Base-by-base conservation (phyloP, 30 jellyfish, hydroid and myxozoan species). In the Sanderia malayensis region DNA sequence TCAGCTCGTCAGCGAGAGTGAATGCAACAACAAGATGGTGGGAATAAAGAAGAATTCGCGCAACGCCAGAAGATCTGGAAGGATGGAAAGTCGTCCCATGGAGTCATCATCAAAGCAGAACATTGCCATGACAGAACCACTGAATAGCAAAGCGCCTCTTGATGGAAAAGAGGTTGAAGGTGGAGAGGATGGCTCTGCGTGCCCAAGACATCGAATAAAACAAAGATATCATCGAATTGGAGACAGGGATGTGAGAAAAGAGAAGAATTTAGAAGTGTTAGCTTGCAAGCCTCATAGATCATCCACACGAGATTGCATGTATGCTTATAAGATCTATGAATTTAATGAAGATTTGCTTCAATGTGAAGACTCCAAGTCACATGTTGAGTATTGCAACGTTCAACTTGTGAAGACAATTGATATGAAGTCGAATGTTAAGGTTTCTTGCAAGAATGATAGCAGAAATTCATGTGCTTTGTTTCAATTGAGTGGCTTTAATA, bases 221-320 rank as follows among this genome's bases (percentile, higher is more conserved):
- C 13, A 6, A 13, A 37, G 13, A 13, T 37, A 37, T 37, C n/a
- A n/a, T n/a, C n/a, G n/a, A n/a, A n/a, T n/a, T n/a, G n/a, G n/a
- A n/a, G n/a, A n/a, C n/a, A 13, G 52, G 6, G 52, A 37, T 4
- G 10, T 4, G 52, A 37, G 52, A 37, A 4, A 4, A 6, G 13
- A 37, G 52, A 37, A 37, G 13, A 13, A 4, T 1, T 34, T n/a
- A 0, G 67, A 15, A 1, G 46, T 74, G 27, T 46, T 74, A 21
- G 44, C 82, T 10, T 85, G 95, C 70, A 60, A 44, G 49, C 90
- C 95, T 0, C 95, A 85, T 49, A 27, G 17, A 30, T 22, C 88
- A 8, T 53, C 95, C 19, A 27, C 15, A 31, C 62, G 59, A 22
- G 95, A 89, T 1, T 85, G 95, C 44, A 49, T 33, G 49, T 76